Conservation (phyloP, 2,113 vertebrate species). For the Cavia porcellus region DNA sequence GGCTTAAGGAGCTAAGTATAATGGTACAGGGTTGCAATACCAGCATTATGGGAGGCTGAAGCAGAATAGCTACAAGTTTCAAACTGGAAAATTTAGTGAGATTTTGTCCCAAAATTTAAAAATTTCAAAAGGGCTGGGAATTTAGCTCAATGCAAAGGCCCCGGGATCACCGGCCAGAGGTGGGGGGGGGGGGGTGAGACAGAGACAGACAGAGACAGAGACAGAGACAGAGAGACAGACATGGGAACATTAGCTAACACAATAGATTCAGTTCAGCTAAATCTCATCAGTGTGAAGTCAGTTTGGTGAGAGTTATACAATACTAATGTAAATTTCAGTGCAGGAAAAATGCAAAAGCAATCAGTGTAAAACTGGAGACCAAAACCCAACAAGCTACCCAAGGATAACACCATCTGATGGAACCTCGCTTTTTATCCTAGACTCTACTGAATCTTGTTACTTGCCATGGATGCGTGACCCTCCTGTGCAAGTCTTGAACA, state of each 20-base stretch:
- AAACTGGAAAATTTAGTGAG: background rate
- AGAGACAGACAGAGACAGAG: background rate
- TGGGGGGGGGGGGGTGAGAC: background rate
- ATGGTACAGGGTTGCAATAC: background rate
- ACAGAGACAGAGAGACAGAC: background rate
- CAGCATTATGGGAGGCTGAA: background rate
- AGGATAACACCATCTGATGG: background rate
- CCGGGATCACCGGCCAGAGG: background rate
- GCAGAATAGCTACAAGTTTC: background rate
- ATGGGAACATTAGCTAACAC: background rate
- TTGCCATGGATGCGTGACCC: background rate
- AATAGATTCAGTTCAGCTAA: slow-evolving; percentile 47
- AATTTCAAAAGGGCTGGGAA: background rate
- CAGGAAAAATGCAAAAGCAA: background rate
- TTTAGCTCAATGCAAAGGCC: background rate
- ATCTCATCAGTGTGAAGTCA: slow-evolving; percentile 34
- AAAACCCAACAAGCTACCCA: background rate
- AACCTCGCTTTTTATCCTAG: background rate
- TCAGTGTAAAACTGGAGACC: background rate
- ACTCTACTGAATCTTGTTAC: background rate
- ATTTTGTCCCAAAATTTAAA: background rate
- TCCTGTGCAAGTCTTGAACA: background rate
- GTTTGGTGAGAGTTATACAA: background rate
- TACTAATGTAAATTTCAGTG: background rate
- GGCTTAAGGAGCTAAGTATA: background rate